Evolutionary conservation across 2,888 invertebrate species (phyloP).

Genomic region (Tenthredo livida): DNA sequence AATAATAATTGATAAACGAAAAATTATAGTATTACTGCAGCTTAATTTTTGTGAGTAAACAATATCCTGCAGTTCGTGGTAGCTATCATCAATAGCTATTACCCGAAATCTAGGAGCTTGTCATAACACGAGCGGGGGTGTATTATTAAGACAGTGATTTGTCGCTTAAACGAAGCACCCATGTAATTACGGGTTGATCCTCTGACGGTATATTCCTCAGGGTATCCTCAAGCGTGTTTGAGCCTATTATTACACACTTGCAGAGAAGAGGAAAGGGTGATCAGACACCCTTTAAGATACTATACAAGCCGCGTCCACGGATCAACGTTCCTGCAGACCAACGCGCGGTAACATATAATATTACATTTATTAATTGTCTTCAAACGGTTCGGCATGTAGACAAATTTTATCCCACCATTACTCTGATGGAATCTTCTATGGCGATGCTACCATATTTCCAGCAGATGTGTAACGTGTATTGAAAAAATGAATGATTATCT

Average conservation of each 20-base stretch:
- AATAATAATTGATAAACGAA: neutral
- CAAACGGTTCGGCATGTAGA: neutral
- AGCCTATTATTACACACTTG: slow-evolving; percentile 45
- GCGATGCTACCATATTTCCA: neutral
- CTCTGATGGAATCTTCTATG: neutral
- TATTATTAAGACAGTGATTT: slow-evolving; percentile 49
- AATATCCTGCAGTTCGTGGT: neutral
- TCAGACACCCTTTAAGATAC: slow-evolving; percentile 16
- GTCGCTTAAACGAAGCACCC: slow-evolving; percentile 49
- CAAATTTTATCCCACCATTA: neutral
- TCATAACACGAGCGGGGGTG: slow-evolving; percentile 29
- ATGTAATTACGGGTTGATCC: slow-evolving; percentile 43
- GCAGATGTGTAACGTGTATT: neutral
- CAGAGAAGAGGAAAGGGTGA: slow-evolving; percentile 14
- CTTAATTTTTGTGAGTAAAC: neutral
- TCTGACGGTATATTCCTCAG: slow-evolving; percentile 18
- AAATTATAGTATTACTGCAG: neutral
- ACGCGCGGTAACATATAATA: neutral
- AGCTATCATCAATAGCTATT: slow-evolving; percentile 1
- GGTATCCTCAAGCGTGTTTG: slow-evolving; percentile 25
- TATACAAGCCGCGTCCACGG: neutral
- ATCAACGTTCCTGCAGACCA: neutral
- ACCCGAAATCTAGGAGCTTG: slow-evolving; percentile 24
- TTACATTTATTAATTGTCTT: slow-evolving; percentile 4
- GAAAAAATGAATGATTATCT: neutral